Evolutionary conservation across 30 jellyfish, hydroid and myxozoan genomes (phyloP).

Genomic region (Aurelia sp.): DNA sequence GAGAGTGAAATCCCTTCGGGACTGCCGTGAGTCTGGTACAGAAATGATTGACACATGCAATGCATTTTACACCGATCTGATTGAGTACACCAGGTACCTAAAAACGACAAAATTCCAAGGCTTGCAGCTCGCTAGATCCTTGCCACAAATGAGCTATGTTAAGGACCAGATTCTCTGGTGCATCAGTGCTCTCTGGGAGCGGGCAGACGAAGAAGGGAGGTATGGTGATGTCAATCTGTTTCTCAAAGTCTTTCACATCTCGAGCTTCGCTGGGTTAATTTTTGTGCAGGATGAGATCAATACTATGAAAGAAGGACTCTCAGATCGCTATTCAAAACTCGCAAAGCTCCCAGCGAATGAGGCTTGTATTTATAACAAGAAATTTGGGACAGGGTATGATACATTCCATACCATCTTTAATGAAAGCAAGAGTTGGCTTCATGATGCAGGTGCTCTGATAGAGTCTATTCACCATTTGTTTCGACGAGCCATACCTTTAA

Average conservation of each 20-base stretch:
- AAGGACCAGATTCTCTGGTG: constrained; percentile 64
- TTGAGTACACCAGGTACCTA: constrained; percentile 16
- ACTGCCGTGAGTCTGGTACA: not conserved
- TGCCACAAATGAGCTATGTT: constrained; percentile 48
- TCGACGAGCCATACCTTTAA: constrained; percentile 20
- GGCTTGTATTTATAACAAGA: not conserved
- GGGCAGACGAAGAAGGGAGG: constrained; percentile 25
- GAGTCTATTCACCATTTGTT: constrained; percentile 21
- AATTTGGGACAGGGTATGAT: not conserved
- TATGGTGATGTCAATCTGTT: constrained; percentile 44
- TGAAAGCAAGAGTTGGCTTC: constrained; percentile 46
- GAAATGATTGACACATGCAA: constrained; percentile 33
- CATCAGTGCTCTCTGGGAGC: constrained; percentile 10
- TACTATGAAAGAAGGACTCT: constrained; percentile 1
- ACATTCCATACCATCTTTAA: constrained; percentile 39
- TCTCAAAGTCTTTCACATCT: constrained; percentile 27
- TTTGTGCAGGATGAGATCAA: constrained; percentile 21
- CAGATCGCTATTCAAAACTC: not conserved
- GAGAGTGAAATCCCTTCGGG: not conserved
- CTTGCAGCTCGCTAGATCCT: constrained; percentile 33
- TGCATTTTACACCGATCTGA: constrained; percentile 39
- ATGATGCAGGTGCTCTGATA: constrained; percentile 21
- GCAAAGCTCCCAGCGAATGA: not conserved
- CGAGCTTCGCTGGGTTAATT: constrained; percentile 18
- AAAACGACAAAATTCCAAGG: constrained; percentile 9